These are phyloP conservation scores for Catostylus mosaicus DNA, from an alignment of 30 jellyfish, hydroid and myxozoan species.

Conservation along the genomic window DNA sequence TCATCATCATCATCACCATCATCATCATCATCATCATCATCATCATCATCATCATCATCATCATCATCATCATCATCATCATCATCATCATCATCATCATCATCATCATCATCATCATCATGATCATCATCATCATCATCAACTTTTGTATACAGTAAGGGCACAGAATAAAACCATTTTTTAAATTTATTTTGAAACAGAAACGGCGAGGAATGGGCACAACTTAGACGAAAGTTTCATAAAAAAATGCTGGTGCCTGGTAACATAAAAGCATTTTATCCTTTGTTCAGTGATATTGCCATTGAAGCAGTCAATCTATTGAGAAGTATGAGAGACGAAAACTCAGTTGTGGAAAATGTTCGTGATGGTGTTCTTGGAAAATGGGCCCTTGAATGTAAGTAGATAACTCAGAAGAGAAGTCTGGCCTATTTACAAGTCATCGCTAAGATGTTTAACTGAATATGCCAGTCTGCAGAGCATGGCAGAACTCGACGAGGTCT, in stretches of 20 bases:
- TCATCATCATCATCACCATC: not conserved
- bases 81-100: not conserved
- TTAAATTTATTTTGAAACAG: not conserved
- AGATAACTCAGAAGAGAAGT: too few relatives aligned
- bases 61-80: not conserved
- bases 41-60: not conserved
- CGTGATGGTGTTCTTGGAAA: conserved; percentile 20
- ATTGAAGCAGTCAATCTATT: conserved; percentile 22
- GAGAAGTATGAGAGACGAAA: conserved; percentile 9
- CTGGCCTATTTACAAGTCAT: too few relatives aligned
- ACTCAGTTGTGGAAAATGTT: not conserved
- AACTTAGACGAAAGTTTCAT: conserved; percentile 12
- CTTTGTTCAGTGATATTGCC: conserved; percentile 39
- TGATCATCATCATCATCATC: not conserved
- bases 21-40: not conserved
- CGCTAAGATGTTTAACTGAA: too few relatives aligned
- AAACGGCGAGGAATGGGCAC: conserved; percentile 55
- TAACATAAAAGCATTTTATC: conserved; percentile 16
- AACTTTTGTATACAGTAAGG: too few relatives aligned
- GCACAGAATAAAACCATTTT: not conserved
- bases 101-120: not conserved
- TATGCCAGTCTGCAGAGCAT: too few relatives aligned
- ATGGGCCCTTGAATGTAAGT: conserved; percentile 55
- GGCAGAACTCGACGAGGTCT: too few relatives aligned
- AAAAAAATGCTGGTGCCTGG: conserved; percentile 18